Evolutionary conservation across 2,888 invertebrate species (phyloP).

Genomic region (Cyrtodaria siliqua): DNA sequence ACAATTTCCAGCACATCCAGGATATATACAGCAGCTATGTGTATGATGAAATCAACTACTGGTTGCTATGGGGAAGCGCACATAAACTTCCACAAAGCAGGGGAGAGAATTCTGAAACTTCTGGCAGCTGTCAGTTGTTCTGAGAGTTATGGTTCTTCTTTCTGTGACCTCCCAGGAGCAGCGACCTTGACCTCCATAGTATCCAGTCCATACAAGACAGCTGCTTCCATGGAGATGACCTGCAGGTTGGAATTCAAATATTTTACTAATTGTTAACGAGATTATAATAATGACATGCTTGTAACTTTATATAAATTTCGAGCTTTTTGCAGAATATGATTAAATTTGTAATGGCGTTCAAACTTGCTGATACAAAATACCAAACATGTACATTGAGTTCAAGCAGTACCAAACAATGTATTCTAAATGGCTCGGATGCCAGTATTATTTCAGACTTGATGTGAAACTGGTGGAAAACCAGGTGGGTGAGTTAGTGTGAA

Average conservation of each 20-base stretch:
- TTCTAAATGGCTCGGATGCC: too few relatives aligned
- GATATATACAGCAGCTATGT: conserved; percentile 15
- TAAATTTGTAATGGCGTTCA: too few relatives aligned
- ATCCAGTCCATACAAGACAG: conserved; percentile 17
- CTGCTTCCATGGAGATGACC: conserved; percentile 17
- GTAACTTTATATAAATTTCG: too few relatives aligned
- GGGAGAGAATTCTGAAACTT: conserved; percentile 28
- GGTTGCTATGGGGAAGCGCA: conserved; percentile 32
- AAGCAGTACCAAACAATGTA: too few relatives aligned
- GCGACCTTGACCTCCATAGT: conserved; percentile 22
- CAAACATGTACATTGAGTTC: too few relatives aligned
- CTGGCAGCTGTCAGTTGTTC: conserved; percentile 26
- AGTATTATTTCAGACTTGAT: too few relatives aligned
- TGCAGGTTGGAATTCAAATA: conserved; percentile 45
- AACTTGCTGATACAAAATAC: too few relatives aligned
- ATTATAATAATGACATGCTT: too few relatives aligned
- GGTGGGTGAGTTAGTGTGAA: too few relatives aligned
- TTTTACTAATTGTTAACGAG: too few relatives aligned
- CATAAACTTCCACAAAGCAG: conserved; percentile 15
- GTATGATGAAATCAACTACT: conserved; percentile 27
- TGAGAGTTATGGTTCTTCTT: conserved; percentile 10
- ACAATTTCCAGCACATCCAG: background rate
- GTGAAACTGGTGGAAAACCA: too few relatives aligned
- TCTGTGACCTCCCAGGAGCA: conserved; percentile 18
- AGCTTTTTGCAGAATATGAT: too few relatives aligned